These are phyloP conservation scores for Epizoanthus illoricatus DNA, from an alignment of 92 coral and sea anemone genomes.

Conservation along the genomic window DNA sequence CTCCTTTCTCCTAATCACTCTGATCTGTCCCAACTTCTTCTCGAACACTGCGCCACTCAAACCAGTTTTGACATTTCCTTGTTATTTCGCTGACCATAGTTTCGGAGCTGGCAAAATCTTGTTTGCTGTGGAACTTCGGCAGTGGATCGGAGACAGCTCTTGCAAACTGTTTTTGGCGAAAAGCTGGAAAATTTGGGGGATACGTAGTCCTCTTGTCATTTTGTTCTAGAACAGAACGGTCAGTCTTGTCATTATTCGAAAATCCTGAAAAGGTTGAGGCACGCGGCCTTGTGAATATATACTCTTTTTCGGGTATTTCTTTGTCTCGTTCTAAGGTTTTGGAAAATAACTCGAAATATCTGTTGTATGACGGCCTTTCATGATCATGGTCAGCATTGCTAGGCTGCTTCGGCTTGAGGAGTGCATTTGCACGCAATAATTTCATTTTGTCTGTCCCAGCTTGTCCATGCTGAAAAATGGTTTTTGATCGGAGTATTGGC, in stretches of 20 bases:
- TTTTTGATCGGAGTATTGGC: not conserved
- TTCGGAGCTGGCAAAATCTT: not conserved
- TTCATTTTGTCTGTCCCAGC: not conserved
- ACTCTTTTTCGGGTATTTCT: not conserved
- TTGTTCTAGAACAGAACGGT: not conserved
- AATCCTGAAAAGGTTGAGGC: conserved; percentile 10
- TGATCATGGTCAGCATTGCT: not conserved
- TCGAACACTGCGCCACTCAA: conserved; percentile 1
- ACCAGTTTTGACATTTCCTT: conserved; percentile 9
- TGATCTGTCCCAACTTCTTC: not conserved
- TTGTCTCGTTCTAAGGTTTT: not conserved
- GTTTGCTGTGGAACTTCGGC: not conserved
- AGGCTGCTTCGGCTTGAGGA: not conserved
- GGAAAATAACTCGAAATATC: not conserved
- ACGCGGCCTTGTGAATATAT: not conserved
- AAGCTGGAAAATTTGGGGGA: not conserved
- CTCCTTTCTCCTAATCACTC: too few species aligned
- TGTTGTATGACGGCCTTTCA: not conserved
- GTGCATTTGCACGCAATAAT: not conserved
- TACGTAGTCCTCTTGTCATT: not conserved
- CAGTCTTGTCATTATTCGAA: not conserved
- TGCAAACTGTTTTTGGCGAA: conserved; percentile 6
- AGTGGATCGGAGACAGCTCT: conserved; percentile 7
- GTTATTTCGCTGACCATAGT: not conserved
- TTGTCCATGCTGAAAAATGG: not conserved